Evolutionary conservation across 2,888 invertebrate species (phyloP).

Genomic region (Lepeophtheirus nordmannii): DNA sequence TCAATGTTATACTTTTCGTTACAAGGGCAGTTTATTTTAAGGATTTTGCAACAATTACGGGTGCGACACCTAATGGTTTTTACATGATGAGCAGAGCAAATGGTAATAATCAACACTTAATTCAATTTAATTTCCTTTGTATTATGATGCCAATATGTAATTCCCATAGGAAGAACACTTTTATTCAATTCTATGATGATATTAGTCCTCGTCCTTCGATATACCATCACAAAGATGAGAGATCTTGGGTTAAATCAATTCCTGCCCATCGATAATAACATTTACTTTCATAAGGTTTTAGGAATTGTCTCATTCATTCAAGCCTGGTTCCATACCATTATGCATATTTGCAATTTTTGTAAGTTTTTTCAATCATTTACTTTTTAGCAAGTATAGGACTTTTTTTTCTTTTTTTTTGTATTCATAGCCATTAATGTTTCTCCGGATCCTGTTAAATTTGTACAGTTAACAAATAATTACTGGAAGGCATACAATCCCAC

Average conservation of each 20-base stretch:
- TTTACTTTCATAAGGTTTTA: conserved; percentile 29
- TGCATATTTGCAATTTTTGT: conserved; percentile 30
- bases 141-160: background rate
- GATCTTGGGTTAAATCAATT: conserved; percentile 25
- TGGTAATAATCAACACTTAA: conserved; percentile 24
- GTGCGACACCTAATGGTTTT: conserved; percentile 21
- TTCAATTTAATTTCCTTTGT: background rate
- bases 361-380: conserved; percentile 10
- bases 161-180: conserved; percentile 28
- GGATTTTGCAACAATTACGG: conserved; percentile 26
- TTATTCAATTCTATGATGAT: conserved; percentile 29
- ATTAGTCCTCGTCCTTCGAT: conserved; percentile 28
- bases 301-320: conserved; percentile 29
- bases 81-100: conserved; percentile 28
- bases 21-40: conserved; percentile 27
- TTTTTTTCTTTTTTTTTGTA: background rate
- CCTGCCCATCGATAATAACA: conserved; percentile 29
- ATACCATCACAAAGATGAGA: conserved; percentile 28
- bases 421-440: conserved; percentile 8
- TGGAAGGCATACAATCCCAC: background rate
- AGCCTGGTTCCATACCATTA: conserved; percentile 29
- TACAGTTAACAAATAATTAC: conserved; percentile 13
- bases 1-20: conserved; percentile 27
- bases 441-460: conserved; percentile 22
- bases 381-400: background rate